Base-by-base conservation (phyloP, 2,113 vertebrate species). In the Datnioides undecimradiatus region DNA sequence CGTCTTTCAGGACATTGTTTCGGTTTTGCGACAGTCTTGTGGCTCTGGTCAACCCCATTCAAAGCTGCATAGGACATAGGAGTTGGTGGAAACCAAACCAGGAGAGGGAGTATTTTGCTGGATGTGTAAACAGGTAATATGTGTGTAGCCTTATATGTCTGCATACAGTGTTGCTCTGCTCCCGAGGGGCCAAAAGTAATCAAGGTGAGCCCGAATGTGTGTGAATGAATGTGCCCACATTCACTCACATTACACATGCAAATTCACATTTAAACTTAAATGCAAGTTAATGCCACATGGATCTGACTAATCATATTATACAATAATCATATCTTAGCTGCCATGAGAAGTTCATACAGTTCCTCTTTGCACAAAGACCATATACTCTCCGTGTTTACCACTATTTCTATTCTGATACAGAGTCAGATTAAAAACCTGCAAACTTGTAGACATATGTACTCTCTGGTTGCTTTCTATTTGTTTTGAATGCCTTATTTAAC, bases 401-500 rank as follows among this genome's bases (percentile, higher is more conserved):
- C 16, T 49, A 21, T 34, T 41, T 36, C 29, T 38, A 25, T 25
- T 41, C 4, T 31, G 17, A 41, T 31, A 34, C 34, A 60, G 6
- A 23, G 19, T 33, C 59, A 33, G 8, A 60, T 73, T 73, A 29
- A 29, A 34, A 34, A 23, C 38, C 14, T 21, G n/a, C 16, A 68
- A 49, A 68, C 36, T 14, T 29, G 11, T 31, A 25, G 3, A 45
- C 5, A 5, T 27, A 6, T 27, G 8, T 21, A 31, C 25, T 62
- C 36, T 43, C 31, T 59, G 52, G 43, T 34, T 67, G 34, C 52
- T 51, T 23, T 41, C 17, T 41, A 27, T 31, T 70, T 51, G 51
- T 36, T 51, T 71, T 59, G 6, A 65, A 72, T 17, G 55, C 16
- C 27, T 29, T 48, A 63, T 46, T 48, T 43, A 14, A 64, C 41